Base-by-base conservation (phyloP, 2,113 vertebrate genomes). In the Numenius arquata region DNA sequence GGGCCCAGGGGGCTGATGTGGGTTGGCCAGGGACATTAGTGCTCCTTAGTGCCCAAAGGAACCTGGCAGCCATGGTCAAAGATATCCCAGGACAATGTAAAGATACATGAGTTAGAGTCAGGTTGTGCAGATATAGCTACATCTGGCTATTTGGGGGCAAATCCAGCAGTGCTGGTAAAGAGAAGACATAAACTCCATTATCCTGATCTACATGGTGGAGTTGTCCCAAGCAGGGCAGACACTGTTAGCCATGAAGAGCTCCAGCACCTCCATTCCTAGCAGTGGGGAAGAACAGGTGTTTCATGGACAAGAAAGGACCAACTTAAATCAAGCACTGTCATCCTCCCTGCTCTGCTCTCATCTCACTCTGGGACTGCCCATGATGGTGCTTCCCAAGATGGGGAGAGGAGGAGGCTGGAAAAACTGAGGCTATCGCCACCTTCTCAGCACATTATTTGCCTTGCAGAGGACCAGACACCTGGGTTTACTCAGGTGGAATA, bases 361-460 rank as follows among this genome's bases (percentile, higher is more conserved):
- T 15, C 45, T 30, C 10, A 8, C 53, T 88, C 72, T 61, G 8
- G 22, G 27, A 12, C 53, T 83, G 38, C 41, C 22, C 1, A 0
- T 32, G 30, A 82, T 0, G 2, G 34, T 0, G 0, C 22, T 77
- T 79, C 41, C 58, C n/a, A 50, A 36, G 55, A 9, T 1, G 2
- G 17, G 7, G 16, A 78, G 32, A 72, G 36, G 23, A 58, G 11
- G 6, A 81, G 5, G 13, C 9, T 88, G 56, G 80, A 88, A 88
- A 91, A 91, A 61, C 14, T 0, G 2, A 85, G 55, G 50, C 19
- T 58, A 9, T 32, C 0, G 0, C 40, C 88, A 29, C 71, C 71
- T 63, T 91, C 59, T 71, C 27, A 67, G 41, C 41, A 67, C 11
- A 10, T 19, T 25, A 30, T 66, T 85, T 94, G 27, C 59, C 62